Evolutionary conservation across 2,797 vertebrate genomes (phyloP), one percentile per base, ranked within the genome.

Genomic region (Enteromius anoplus): DNA sequence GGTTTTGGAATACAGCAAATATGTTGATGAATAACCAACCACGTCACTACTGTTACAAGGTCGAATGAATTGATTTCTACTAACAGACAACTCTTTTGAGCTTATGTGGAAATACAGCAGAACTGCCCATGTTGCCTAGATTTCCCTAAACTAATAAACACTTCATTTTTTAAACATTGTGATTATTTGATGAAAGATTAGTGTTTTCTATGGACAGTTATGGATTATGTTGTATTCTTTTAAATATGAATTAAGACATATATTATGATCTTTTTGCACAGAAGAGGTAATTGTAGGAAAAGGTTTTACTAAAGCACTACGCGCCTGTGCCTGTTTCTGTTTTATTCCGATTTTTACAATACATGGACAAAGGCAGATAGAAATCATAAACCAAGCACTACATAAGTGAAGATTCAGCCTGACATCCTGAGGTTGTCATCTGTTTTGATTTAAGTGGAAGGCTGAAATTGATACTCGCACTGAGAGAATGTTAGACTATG

Each of bases 281-380:
- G 51, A 37, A 53, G 47, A 51, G 45, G 70, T 72, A 49, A 21
- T 51, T 73, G 47, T 73, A 58, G 32, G 11, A 23, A 23, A 0
- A 10, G 17, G 8, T 75, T 40, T 45, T 62, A 45, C 3, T 64
- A 53, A 23, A 71, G 37, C 75, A 64, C 23, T 26, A 1, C 26
- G 55, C 26, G 45, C 62, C 29, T 64, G 19, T 47, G 58, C 75
- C 75, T 32, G 60, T 62, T 77, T 62, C 21, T 76, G 23, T 64
- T n/a, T 17, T 47, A n/a, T 77, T 77, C 1, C 0, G 9, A 62
- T 40, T 40, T 58, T n/a, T 19, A 17, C 23, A 60, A 10, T 15
- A 29, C 7, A 47, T 47, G 19, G 73, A 76, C 42, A 32, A 77
- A 47, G 40, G 58, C 58, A 37, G 71, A 75, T 29, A 49, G 23